Evolutionary conservation across 2,888 invertebrate genomes (phyloP), one percentile per base, ranked within the genome.

Genomic region (Lochmaea capreae): DNA sequence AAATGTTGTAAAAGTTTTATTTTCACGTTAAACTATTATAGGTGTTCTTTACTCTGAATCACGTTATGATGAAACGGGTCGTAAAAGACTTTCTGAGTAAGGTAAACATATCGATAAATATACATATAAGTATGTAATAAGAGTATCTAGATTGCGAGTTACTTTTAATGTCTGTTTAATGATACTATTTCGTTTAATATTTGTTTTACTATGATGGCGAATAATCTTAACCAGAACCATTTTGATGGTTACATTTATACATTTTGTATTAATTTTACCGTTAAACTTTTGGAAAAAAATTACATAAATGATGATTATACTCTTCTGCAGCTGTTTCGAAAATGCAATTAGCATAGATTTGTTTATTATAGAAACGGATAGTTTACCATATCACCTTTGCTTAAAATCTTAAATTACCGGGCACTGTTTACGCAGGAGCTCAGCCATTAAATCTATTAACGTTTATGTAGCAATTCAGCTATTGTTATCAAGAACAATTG

Each of bases 71-170:
- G 4, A 52, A 52, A 52, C 52, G n/a, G 3, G n/a, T 12, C 14
- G 5, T 52, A 16, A 16, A 52, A 52, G n/a, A 14, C n/a, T n/a
- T 52, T 6, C 52, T n/a, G n/a, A n/a, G 8, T 52, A 52, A n/a
- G 52, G 52, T 52, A 52, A 52, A 52, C 52, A 52, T n/a, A 16
- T 52, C n/a, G n/a, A 52, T 52, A 52, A 8, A 54, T 54, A 26
- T 26, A 54, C 16, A 9, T 54, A 54, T 16, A 54, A 18, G n/a
- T 54, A 16, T 11, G 43, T 43, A 42, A 42, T 42, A 42, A 42
- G 42, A 42, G 42, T 42, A 42, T 10, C 8, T 42, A 12, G 43
- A 54, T 14, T 49, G 8, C 1, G 52, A 52, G 52, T 16, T 52
- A 16, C 52, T 54, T 54, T 54, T 18, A 10, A 54, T 54, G 18